Base-by-base conservation (phyloP, 2,113 vertebrate genomes). In the Steatornis caripensis region DNA sequence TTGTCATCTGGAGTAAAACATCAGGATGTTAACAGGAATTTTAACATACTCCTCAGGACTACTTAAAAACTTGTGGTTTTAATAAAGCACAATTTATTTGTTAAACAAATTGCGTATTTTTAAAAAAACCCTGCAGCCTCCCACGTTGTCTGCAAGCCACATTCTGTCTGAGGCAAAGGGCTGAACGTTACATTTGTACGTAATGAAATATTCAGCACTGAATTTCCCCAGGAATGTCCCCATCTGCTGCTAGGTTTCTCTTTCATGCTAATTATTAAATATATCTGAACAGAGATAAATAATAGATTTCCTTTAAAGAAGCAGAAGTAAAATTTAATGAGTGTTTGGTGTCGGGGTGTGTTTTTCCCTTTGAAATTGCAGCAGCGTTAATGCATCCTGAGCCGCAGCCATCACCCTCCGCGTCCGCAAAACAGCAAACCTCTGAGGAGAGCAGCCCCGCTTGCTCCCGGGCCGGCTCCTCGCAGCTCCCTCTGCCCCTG, bases 221-320 rank as follows among this genome's bases (percentile, higher is more conserved):
- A 87, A 90, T 84, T 57, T 91, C 97, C 82, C 95, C 87, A 37
- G 96, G 94, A 94, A 87, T 43, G 46, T 86, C 75, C 84, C 94
- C 97, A 96, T 95, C 97, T 98, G 96, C 92, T 93, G 81, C 95
- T 93, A 39, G 86, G 85, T 96, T 95, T 89, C 85, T 89, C 82
- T 76, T 91, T 77, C 51, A 26, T 85, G 93, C 88, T 97, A 95
- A 97, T 96, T 95, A 91, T 90, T 92, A 91, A 91, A 93, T 76
- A 43, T 58, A 90, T 96, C 95, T 49, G 77, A 95, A 61, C 2
- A 37, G 79, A 91, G 92, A 95, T 95, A 94, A 96, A 96, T 96
- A 95, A 96, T 91, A 77, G 57, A 93, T 90, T 41, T 54, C 60
- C 82, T 70, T 62, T 94, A 84, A 94, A 93, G 86, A 79, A 75